These are phyloP conservation scores for Lamproptera curius DNA, from an alignment of 2,888 invertebrate genomes.

Conservation along the genomic window DNA sequence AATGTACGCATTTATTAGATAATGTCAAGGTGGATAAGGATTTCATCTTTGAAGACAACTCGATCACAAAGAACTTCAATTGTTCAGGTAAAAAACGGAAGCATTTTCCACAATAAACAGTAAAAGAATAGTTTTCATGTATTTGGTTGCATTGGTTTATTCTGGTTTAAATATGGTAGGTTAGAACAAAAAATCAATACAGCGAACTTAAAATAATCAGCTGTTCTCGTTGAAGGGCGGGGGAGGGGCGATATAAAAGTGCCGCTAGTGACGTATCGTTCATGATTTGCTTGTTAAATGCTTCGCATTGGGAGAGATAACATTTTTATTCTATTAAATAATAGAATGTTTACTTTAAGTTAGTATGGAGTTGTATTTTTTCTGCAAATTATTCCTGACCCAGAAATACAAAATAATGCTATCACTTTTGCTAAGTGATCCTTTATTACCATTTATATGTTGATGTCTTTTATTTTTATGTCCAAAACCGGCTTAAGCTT, in stretches of 20 bases:
- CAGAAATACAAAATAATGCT: too few species aligned
- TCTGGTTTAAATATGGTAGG: constrained; percentile 45
- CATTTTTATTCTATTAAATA: too few species aligned
- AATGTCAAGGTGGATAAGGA: constrained; percentile 78
- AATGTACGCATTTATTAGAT: constrained; percentile 83
- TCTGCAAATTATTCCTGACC: too few species aligned
- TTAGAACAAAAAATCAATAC: constrained; percentile 76
- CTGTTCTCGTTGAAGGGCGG: constrained; percentile 67
- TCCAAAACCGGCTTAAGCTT: too few species aligned
- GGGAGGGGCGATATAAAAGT: constrained; percentile 51
- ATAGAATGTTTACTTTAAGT: too few species aligned
- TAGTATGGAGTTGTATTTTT: too few species aligned
- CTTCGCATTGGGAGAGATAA: too few species aligned
- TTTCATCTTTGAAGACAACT: constrained; percentile 66
- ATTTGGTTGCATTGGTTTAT: too few species aligned
- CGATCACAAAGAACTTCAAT: constrained; percentile 80
- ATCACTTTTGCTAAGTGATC: too few species aligned
- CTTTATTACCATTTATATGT: too few species aligned
- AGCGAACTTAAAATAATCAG: constrained; percentile 71
- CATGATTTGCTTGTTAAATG: constrained; percentile 42
- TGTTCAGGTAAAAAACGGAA: constrained; percentile 78
- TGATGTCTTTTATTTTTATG: too few species aligned
- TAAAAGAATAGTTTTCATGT: too few species aligned
- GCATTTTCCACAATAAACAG: constrained; percentile 31
- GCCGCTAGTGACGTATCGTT: constrained; percentile 58